A percentile compares a stretch with the other conserved stretches of the same genome.
phyloP scores from a whole-genome alignment of 1,140 invertebrate species.

The Plectrocnemia conspersa region DNA sequence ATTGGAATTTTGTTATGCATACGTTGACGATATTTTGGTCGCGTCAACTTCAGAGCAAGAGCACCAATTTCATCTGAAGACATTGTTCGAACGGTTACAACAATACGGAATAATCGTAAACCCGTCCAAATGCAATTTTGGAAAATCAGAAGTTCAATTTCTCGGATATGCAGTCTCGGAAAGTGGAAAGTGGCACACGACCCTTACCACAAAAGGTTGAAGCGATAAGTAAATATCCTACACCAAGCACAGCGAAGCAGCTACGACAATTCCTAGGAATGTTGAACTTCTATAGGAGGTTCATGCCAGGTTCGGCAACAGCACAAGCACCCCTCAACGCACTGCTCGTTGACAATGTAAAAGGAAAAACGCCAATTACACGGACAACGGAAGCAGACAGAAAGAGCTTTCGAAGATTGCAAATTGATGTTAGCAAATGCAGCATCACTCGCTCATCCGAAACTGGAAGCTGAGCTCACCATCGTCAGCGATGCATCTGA shows the following conservation, averaged over 20 bases:
- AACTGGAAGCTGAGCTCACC: slow-evolving; percentile 21
- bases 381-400: slow-evolving; percentile 36
- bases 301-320: slow-evolving; percentile 36
- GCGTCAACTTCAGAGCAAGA: slow-evolving; percentile 35
- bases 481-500: slow-evolving; percentile 41
- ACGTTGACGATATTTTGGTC: slow-evolving; percentile 43
- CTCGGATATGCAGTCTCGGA: slow-evolving; percentile 38
- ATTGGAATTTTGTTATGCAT: slow-evolving; percentile 38
- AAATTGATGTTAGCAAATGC: slow-evolving; percentile 39
- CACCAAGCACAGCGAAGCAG: slow-evolving; percentile 37
- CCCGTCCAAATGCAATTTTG: slow-evolving; percentile 36
- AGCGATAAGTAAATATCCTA: slow-evolving; percentile 37
- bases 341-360: too few relatives aligned
- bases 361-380: slow-evolving; percentile 33
- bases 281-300: slow-evolving; percentile 42
- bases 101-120: slow-evolving; percentile 39
- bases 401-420: slow-evolving; percentile 40
- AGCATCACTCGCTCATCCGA: slow-evolving; percentile 36
- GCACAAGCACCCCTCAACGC: slow-evolving; percentile 22
- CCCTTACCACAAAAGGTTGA: slow-evolving; percentile 34
- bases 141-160: slow-evolving; percentile 18
- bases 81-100: slow-evolving; percentile 33
- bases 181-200: slow-evolving; percentile 38
- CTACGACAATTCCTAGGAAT: slow-evolving; percentile 45
- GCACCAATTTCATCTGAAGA: slow-evolving; percentile 36